Conservation (phyloP, 1,140 invertebrate genomes). For the Hylaeus anthracinus region DNA sequence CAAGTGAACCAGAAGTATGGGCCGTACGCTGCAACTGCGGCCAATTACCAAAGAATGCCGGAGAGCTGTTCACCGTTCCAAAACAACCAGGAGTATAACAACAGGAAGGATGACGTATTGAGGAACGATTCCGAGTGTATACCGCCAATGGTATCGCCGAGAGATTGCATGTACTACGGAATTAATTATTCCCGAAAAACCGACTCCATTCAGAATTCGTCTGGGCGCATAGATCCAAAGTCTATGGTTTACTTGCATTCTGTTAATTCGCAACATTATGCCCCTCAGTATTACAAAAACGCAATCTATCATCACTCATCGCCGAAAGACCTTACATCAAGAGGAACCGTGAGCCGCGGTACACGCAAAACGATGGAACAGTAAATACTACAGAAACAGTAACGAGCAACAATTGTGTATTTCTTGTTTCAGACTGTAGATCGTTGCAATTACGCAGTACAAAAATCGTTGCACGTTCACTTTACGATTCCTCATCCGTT, state of each 20-base stretch:
- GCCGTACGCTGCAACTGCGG: background rate
- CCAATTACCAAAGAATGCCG: constrained; percentile 32
- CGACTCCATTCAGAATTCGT: constrained; percentile 14
- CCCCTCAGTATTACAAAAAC: constrained; percentile 22
- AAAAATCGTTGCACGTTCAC: constrained; percentile 25
- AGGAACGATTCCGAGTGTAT: constrained; percentile 32
- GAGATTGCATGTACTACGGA: constrained; percentile 48
- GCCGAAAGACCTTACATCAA: constrained; percentile 17
- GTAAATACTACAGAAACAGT: constrained; percentile 16
- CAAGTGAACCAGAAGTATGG: constrained; percentile 27
- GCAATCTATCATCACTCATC: constrained; percentile 13
- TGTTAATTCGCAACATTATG: constrained; percentile 6
- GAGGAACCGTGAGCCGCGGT: constrained; percentile 15
- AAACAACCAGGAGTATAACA: constrained; percentile 1
- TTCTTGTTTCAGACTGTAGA: constrained; percentile 7
- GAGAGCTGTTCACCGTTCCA: background rate
- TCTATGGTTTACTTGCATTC: background rate
- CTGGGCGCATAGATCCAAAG: background rate
- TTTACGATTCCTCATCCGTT: constrained; percentile 19
- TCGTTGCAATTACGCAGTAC: constrained; percentile 19
- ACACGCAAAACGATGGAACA: constrained; percentile 28
- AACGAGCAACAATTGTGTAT: background rate
- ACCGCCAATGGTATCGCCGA: constrained; percentile 58
- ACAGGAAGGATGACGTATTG: constrained; percentile 5
- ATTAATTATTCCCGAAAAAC: constrained; percentile 22